Base-by-base conservation (phyloP, 2,113 vertebrate genomes). In the Toxotes chatareus region DNA sequence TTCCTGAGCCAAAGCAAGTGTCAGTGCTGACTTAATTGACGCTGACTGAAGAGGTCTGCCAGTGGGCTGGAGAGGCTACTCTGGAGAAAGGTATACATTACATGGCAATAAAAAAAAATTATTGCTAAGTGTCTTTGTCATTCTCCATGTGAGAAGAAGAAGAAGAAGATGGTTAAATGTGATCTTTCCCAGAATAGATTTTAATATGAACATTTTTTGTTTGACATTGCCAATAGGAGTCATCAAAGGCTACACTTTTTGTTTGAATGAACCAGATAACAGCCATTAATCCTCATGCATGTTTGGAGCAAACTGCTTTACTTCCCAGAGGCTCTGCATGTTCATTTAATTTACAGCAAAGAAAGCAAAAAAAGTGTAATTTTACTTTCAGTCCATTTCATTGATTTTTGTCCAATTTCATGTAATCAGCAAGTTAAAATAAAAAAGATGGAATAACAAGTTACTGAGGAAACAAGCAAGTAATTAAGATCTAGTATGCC, bases 11-110 rank as follows among this genome's bases (percentile, higher is more conserved):
- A 75, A 81, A 83, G 80, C 53, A 67, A 83, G 64, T 57, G 49
- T 69, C 56, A 71, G 66, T 53, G 27, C 61, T 78, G 77, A 74
- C 59, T 68, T 86, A 85, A 91, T 72, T 86, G 77, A 83, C 82
- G 79, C 40, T 62, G 85, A 86, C 74, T 76, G 73, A 83, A 81
- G 82, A 81, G 62, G 60, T 72, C 62, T 55, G 69, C 66, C 80
- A 83, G 19, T 69, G 46, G 69, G 70, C 82, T 85, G 21, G 4
- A 75, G 74, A 57, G 76, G 73, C 69, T 79, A 66, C 62, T 75
- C 64, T 47, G 51, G 19, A 75, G 34, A 47, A 8, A 60, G n/a
- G 21, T 40, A 51, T 67, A 47, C 46, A 60, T 77, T 59, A 44
- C 47, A 44, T 5, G 21, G 66, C 38, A 38, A 51, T 21, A 21